Base-by-base conservation (phyloP, 2,797 vertebrate genomes). In the Notolepis coatsorum region DNA sequence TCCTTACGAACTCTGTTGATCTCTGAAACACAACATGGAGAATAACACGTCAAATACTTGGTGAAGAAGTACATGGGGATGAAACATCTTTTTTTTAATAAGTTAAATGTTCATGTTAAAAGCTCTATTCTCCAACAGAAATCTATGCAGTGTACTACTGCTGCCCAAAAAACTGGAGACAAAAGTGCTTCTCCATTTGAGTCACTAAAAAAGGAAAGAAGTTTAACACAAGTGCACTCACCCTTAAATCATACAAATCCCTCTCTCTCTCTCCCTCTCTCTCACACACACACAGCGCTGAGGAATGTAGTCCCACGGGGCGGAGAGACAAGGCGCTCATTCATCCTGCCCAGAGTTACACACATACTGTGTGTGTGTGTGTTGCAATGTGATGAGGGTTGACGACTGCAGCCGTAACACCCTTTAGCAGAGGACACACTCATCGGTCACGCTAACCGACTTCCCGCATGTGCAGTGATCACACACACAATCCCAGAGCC, bases 1-100 rank as follows among this genome's bases (percentile, higher is more conserved):
- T 94, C 93, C 87, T 94, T 94, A 71, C 93, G 88, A 70, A 94
- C 93, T 93, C 93, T 92, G 90, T 91, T 94, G 87, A 94, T 94
- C 83, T 94, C 93, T 94, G 91, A 46, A 89, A 89, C 46, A 88
- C 46, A 81, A 39, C 10, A 35, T 48, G 6, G 73, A 58, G 38
- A 39, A 60, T 15, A 37, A 28, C 10, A 47, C 8, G n/a, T 0
- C 43, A 73, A 7, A 50, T 57, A 15, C 23, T 17, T 24, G 33
- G 1, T 46, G 1, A 5, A 25, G 38, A 4, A 30, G 28, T 46
- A 18, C 53, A 21, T 38, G 27, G n/a, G n/a, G n/a, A n/a, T n/a
- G n/a, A n/a, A n/a, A n/a, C n/a, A n/a, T n/a, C n/a, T n/a, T n/a
- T n/a, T n/a, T n/a, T n/a, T n/a, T n/a, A n/a, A n/a, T n/a, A n/a